A percentile compares a stretch with the other conserved stretches of the same genome.
These are phyloP conservation scores for Chrysina gloriosa DNA, from an alignment of 2,888 invertebrate genomes.

Conservation along the genomic window DNA sequence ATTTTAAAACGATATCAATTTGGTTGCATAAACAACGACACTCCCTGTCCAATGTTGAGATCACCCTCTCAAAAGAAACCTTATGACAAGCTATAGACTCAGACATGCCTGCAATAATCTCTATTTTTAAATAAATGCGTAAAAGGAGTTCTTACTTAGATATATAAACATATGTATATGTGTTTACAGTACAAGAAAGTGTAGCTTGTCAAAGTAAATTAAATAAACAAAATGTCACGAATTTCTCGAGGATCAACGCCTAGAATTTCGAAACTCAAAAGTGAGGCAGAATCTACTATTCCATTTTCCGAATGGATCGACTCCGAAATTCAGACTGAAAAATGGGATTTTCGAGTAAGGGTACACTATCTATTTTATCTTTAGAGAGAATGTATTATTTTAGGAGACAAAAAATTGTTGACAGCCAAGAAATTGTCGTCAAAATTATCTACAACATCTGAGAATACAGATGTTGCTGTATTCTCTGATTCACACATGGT, in stretches of 20 bases:
- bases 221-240: constrained; percentile 32
- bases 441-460: background rate
- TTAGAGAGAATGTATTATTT: background rate
- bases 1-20: too few relatives aligned
- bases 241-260: background rate
- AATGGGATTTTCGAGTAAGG: constrained; percentile 53
- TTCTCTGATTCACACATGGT: constrained; percentile 47
- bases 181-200: too few relatives aligned
- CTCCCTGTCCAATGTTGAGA: too few relatives aligned
- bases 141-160: too few relatives aligned
- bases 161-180: too few relatives aligned
- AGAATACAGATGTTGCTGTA: constrained; percentile 2
- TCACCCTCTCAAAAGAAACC: too few relatives aligned
- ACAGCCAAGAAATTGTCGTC: background rate
- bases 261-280: constrained; percentile 1
- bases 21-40: too few relatives aligned
- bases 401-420: constrained; percentile 8
- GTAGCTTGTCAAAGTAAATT: too few relatives aligned
- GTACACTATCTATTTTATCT: background rate
- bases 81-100: too few relatives aligned
- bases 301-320: constrained; percentile 60
- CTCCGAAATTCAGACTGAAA: constrained; percentile 56
- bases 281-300: background rate
- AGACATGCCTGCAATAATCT: too few relatives aligned
- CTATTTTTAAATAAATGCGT: too few relatives aligned